Evolutionary conservation across 92 coral and sea anemone species (phyloP), one percentile per base, ranked within the genome.

Genomic region (Scolanthus callimorphus): DNA sequence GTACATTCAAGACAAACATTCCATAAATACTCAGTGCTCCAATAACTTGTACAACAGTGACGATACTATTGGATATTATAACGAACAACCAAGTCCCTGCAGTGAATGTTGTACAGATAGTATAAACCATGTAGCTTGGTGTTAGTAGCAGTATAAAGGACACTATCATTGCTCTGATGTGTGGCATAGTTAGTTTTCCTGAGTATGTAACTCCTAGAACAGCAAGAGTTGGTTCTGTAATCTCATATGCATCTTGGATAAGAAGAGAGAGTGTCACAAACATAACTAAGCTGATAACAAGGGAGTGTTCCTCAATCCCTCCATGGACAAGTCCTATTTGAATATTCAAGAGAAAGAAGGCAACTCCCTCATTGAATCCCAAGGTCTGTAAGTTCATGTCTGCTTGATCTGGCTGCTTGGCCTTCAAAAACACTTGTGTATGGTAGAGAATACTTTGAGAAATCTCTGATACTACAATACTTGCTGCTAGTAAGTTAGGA

Each of bases 61-160:
- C 98, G 8, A 88, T 67, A 29, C 91, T 88, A 31, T 90, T 89
- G 23, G 96, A 92, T 34, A 89, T 71, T 11, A 92, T 78, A 29
- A 88, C 88, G 49, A 92, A 85, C 56, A 89, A 69, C 98, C 98
- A 92, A 0, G 88, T 81, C 25, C 87, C 89, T 55, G 86, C 65
- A 8, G 76, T 63, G 48, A 92, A 92, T 60, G 77, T 67, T 3
- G 71, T 52, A 54, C 96, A 92, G 21, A 92, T 69, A 0, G 71
- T 75, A 52, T 77, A 65, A 22, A 85, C 69, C 76, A 85, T 65
- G 38, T 65, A 80, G 3, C 73, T 67, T 43, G 96, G 87, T 19
- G 88, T 62, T 11, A 85, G 24, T n/a, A 92, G 57, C 15, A 92
- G 65, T 26, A 77, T 3, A 1, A 76, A 15, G 22, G 86, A 80